Evolutionary conservation across 2,797 vertebrate species (phyloP).

Genomic region (Oreochromis grahami): DNA sequence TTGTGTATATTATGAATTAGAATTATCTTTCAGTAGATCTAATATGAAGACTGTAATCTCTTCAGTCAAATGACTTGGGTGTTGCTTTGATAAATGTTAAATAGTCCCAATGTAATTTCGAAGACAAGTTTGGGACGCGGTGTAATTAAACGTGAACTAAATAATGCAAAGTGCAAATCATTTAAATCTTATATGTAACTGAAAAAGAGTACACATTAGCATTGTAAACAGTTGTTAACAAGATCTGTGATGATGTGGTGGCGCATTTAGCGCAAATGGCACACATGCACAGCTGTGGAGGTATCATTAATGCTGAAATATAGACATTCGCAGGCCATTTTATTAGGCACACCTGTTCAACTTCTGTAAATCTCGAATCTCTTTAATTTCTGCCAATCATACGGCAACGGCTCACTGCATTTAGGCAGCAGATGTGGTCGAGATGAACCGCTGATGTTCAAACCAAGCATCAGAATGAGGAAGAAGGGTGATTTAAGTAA

Average conservation of each 20-base stretch:
- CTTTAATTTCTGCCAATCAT: neutral
- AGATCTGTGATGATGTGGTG: neutral
- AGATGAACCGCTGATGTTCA: neutral
- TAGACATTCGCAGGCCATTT: neutral
- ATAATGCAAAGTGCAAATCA: neutral
- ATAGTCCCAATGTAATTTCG: neutral
- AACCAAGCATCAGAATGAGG: neutral
- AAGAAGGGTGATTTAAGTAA: neutral
- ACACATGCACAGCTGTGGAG: neutral
- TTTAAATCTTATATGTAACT: neutral
- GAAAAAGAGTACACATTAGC: neutral
- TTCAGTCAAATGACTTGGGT: neutral
- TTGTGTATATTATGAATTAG: neutral
- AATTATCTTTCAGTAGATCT: neutral
- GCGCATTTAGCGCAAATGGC: neutral
- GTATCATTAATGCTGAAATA: neutral
- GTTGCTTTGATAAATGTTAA: neutral
- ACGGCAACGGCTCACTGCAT: neutral
- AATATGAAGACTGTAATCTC: neutral
- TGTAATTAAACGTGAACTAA: neutral
- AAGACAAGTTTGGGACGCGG: neutral
- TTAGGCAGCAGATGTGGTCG: neutral
- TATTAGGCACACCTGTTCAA: neutral
- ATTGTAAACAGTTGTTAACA: neutral
- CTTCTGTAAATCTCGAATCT: neutral